Base-by-base conservation (phyloP, 2,797 vertebrate genomes). In the Dipus sagitta region DNA sequence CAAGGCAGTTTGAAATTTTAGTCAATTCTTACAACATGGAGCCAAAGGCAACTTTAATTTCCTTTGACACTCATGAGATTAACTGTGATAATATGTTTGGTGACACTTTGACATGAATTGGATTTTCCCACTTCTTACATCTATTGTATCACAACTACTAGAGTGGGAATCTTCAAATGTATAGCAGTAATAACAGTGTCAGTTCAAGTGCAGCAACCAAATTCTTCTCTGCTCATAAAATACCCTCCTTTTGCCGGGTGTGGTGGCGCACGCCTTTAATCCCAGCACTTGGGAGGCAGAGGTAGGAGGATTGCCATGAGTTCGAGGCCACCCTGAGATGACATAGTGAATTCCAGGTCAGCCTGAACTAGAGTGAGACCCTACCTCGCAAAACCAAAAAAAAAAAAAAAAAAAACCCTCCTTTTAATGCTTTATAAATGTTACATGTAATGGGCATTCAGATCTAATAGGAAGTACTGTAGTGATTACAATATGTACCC, bases 1-100 rank as follows among this genome's bases (percentile, higher is more conserved):
- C 86, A 93, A 95, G 89, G 75, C 85, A 97, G 96, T 84, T 90
- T 97, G 93, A 97, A 96, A 98, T 97, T 97, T 98, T 97, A 96
- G 92, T 94, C 94, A 96, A 87, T 94, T 97, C 95, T 96, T 97
- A 9, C 64, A 98, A 95, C 71, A 95, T 3, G 86, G 86, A 97
- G 97, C 79, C 91, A 97, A 97, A 95, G 88, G 92, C 80, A 97
- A 97, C 93, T 97, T 97, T 97, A 97, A 97, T 98, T 98, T 98
- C 92, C 95, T 97, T 96, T 97, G 96, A 97, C 95, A 96, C 88
- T 97, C 97, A 96, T 13, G 92, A 96, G 87, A 95, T 96, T 95
- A 97, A 96, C 96, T 97, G 94, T 95, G 93, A 97, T 54, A 96
- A 65, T 82, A 96, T 96, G 93, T 96, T 97, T 96, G 97, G 93